phyloP scores from a whole-genome alignment of 2,888 invertebrate species.

The Azorinus chamasolen region DNA sequence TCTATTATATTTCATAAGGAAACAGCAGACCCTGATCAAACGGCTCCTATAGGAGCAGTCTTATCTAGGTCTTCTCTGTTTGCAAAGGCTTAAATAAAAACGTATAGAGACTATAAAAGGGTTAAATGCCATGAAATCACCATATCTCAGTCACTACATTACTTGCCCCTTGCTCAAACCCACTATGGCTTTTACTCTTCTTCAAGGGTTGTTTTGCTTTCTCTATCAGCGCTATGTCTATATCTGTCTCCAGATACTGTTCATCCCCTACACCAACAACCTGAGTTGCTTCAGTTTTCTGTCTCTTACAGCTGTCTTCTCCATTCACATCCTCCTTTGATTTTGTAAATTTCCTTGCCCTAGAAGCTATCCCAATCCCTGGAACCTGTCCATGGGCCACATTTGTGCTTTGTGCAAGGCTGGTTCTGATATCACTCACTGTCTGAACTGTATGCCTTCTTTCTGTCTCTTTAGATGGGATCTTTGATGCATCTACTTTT shows the following conservation, averaged over 20 bases:
- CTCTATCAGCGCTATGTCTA: slow-evolving; percentile 42
- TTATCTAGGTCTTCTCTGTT: too few relatives aligned
- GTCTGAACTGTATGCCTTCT: slow-evolving; percentile 58
- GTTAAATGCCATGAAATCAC: too few relatives aligned
- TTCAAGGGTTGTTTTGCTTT: slow-evolving; percentile 30
- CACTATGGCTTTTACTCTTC: slow-evolving; percentile 65
- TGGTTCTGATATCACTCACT: slow-evolving; percentile 32
- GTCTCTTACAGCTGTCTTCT: neutral
- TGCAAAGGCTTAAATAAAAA: too few relatives aligned
- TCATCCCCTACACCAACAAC: slow-evolving; percentile 23
- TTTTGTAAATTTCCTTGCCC: slow-evolving; percentile 24
- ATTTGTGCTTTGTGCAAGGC: slow-evolving; percentile 11
- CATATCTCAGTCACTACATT: slow-evolving; percentile 64
- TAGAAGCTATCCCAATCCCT: slow-evolving; percentile 37
- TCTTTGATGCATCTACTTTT: slow-evolving; percentile 32
- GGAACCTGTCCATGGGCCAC: slow-evolving; percentile 17
- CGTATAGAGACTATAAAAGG: too few relatives aligned
- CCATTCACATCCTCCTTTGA: neutral
- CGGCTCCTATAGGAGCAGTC: too few relatives aligned
- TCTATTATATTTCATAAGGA: too few relatives aligned
- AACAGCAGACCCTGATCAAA: too few relatives aligned
- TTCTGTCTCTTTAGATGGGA: slow-evolving; percentile 34
- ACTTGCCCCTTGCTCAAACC: slow-evolving; percentile 40
- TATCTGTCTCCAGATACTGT: slow-evolving; percentile 59
- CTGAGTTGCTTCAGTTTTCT: neutral